Evolutionary conservation across 2,797 vertebrate genomes (phyloP), one percentile per base, ranked within the genome.

Genomic region (Mastacembelus armatus): DNA sequence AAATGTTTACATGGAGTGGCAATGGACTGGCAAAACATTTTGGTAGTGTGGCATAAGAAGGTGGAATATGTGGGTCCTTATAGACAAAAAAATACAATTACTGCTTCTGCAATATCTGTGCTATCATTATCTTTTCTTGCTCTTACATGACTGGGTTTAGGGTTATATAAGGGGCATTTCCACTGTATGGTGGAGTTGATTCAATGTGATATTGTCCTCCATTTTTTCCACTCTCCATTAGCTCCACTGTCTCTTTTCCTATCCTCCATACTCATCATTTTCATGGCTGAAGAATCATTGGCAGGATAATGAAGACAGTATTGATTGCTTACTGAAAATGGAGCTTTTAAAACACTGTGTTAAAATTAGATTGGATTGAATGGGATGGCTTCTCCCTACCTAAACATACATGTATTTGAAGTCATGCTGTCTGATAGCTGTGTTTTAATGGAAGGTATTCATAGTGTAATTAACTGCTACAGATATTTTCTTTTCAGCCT

Each of bases 201-300:
- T 4, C 47, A 32, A 8, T 29, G 22, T 49, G 21, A 50, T 19
- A 21, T n/a, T 24, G 9, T 39, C 27, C 19, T 48, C 22, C 36
- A 30, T 42, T 58, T 65, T 48, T 54, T 71, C 32, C 48, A 16
- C 42, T 50, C 19, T 43, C 56, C 62, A 52, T 44, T 61, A 33
- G 40, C 48, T 35, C 5, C 15, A n/a, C 58, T 16, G 27, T 49
- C 29, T 68, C 27, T 35, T 32, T 10, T 22, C 38, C 43, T 27
- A 26, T 19, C 40, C 40, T 35, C 56, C 40, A 44, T 11, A 40
- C 39, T 54, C 59, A 54, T 60, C 70, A 76, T 70, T 79, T 80
- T 59, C 70, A 70, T 63, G 71, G 74, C 77, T 56, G 58, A 40
- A 60, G 32, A 76, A 78, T 83, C 84, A 65, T 71, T 79, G 80